Conservation (phyloP, 2,113 vertebrate species). For the Prochilodus magdalenae region DNA sequence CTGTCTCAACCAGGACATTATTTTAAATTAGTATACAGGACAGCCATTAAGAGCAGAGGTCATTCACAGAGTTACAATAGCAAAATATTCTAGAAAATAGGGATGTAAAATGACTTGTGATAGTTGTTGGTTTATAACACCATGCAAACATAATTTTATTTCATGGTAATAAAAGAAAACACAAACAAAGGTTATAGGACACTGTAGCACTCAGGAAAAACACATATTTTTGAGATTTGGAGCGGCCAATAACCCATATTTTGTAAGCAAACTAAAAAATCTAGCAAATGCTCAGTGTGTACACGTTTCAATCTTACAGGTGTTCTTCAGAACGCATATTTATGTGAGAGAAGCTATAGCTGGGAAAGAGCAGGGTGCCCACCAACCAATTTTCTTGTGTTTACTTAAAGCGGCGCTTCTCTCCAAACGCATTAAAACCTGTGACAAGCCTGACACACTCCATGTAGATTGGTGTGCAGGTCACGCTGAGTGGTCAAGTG, state of each 20-base stretch:
- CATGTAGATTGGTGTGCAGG: constrained; percentile 33
- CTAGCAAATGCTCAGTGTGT: neutral
- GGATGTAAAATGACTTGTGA: no score
- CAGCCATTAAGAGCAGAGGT: no score
- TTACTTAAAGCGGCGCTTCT: constrained; percentile 30
- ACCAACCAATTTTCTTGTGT: constrained; percentile 33
- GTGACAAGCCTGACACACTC: constrained; percentile 1
- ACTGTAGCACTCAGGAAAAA: neutral
- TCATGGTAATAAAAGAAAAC: no score
- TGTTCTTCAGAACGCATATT: neutral
- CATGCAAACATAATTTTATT: no score
- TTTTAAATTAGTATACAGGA: no score
- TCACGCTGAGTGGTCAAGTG: constrained; percentile 42
- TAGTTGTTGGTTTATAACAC: no score
- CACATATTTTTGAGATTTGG: neutral
- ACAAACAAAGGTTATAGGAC: no score
- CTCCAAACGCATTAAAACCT: constrained; percentile 39
- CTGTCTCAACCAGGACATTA: no score
- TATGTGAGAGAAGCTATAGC: neutral
- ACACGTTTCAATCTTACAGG: neutral
- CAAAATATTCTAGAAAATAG: no score
- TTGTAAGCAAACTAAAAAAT: neutral
- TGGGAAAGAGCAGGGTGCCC: neutral
- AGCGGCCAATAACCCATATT: neutral
- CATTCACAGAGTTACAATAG: no score